Conservation (phyloP, 1,140 invertebrate species). For the Archegozetes longisetosus region DNA sequence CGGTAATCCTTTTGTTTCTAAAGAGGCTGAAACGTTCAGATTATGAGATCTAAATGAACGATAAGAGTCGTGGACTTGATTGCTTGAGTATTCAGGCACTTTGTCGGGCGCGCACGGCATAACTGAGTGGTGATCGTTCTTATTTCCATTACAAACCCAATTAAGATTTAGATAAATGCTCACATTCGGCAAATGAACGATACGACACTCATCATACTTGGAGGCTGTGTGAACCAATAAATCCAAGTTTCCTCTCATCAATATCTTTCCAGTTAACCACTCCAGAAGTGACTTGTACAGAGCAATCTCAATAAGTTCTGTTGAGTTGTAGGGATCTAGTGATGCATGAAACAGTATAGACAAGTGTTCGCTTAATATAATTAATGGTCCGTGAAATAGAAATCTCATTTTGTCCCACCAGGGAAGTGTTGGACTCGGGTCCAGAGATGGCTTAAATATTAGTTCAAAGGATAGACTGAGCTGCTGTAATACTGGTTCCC, state of each 20-base stretch:
- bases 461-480: constrained; percentile 34
- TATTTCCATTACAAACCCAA: constrained; percentile 81
- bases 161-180: constrained; percentile 56
- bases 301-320: constrained; percentile 93
- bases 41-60: constrained; percentile 83
- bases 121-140: constrained; percentile 89
- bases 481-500: constrained; percentile 94
- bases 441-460: constrained; percentile 69
- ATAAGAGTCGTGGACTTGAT: constrained; percentile 60
- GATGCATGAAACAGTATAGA: constrained; percentile 82
- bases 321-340: constrained; percentile 93
- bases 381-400: constrained; percentile 77
- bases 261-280: constrained; percentile 82
- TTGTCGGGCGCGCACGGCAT: constrained; percentile 91
- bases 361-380: constrained; percentile 64
- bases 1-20: constrained; percentile 57
- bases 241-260: constrained; percentile 66
- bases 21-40: constrained; percentile 64
- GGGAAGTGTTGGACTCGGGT: constrained; percentile 79
- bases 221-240: constrained; percentile 87
- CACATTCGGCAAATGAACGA: constrained; percentile 77
- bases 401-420: constrained; percentile 96
- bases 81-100: constrained; percentile 89
- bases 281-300: constrained; percentile 83
- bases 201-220: constrained; percentile 91